These are phyloP conservation scores for Sitobion miscanthi DNA, from an alignment of 1,140 invertebrate species.

Conservation along the genomic window DNA sequence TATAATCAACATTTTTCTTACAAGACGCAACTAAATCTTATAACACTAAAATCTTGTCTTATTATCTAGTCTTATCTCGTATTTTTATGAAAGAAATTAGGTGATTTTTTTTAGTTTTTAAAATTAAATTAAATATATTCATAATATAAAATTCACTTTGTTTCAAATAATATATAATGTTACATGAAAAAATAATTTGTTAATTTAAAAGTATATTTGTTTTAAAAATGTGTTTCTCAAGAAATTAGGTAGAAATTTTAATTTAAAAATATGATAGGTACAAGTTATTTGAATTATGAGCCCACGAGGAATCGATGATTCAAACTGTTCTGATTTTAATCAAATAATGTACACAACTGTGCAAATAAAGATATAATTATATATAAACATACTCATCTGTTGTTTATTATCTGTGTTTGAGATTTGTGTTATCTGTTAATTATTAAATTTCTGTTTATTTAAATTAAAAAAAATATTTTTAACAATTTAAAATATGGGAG, in stretches of 20 bases:
- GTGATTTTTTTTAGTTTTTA: not conserved
- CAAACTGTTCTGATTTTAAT: not conserved
- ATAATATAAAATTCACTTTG: not conserved
- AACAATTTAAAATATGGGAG: not conserved
- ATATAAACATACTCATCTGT: not conserved
- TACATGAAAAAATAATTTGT: not conserved
- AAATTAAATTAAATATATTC: not conserved
- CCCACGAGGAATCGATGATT: not conserved
- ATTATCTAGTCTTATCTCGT: not conserved
- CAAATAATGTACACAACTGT: not conserved
- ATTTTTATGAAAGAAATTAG: not conserved
- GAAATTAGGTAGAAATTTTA: not conserved
- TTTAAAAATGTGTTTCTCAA: not conserved
- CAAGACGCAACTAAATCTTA: not conserved
- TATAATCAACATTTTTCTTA: not conserved
- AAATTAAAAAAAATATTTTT: not conserved
- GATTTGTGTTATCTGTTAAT: not conserved
- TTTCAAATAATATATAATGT: not conserved
- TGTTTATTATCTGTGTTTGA: not conserved
- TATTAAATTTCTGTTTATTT: not conserved
- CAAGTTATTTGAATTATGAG: not conserved
- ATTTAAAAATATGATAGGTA: not conserved
- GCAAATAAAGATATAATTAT: not conserved
- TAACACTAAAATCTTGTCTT: not conserved
- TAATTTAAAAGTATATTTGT: not conserved